A percentile compares a stretch with the other conserved stretches of the same genome.
phyloP scores from a whole-genome alignment of 2,797 vertebrate species.

The Neomorphus geoffroyi region DNA sequence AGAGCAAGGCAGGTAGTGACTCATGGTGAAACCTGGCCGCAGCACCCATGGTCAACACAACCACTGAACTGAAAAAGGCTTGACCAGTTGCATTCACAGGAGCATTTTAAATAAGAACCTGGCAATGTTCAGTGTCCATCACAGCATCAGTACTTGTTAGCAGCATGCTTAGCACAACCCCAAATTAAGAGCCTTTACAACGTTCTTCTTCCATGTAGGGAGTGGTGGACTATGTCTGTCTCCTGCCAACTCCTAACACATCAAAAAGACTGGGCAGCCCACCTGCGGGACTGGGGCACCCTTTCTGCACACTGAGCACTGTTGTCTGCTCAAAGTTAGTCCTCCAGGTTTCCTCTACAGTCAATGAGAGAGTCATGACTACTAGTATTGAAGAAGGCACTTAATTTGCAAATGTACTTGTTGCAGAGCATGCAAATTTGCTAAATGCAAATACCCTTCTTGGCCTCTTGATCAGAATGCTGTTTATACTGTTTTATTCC shows the following conservation, averaged over 20 bases:
- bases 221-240: not conserved
- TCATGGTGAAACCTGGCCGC: accelerated
- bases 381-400: not conserved
- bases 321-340: not conserved
- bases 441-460: not conserved
- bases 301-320: not conserved
- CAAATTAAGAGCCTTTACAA: not conserved
- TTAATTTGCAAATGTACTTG: slow-evolving; percentile 1
- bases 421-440: not conserved
- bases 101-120: not conserved
- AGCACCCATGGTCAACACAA: not conserved
- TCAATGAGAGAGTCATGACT: not conserved
- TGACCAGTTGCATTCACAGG: accelerated
- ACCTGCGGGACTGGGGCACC: not conserved
- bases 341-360: not conserved
- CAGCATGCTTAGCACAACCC: not conserved
- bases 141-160: not conserved
- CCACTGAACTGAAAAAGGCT: not conserved
- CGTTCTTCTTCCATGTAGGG: accelerated
- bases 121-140: no score
- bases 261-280: not conserved
- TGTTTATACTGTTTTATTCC: slow-evolving; percentile 7
- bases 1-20: accelerated
- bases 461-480: not conserved
- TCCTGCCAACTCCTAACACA: not conserved